phyloP scores from a whole-genome alignment of 30 jellyfish, hydroid and myxozoan genomes.

The Catostylus mosaicus region DNA sequence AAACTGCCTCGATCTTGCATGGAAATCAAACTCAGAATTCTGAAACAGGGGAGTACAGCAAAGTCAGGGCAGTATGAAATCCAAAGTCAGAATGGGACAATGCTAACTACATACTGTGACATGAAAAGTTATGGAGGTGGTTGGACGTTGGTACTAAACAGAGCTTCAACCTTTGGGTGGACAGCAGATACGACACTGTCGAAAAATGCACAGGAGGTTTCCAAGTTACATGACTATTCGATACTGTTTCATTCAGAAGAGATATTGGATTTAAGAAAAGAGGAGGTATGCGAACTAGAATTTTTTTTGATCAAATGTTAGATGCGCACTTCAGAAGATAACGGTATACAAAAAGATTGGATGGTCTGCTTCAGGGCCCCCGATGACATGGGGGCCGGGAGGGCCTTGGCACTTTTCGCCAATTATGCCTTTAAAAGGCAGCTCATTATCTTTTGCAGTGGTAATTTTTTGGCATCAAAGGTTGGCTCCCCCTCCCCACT shows the following conservation, averaged over 20 bases:
- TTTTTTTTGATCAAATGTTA: no score
- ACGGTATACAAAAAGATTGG: no score
- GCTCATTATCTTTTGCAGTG: no score
- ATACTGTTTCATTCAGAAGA: constrained; percentile 42
- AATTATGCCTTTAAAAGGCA: no score
- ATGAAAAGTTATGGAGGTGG: constrained; percentile 87
- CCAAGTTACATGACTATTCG: constrained; percentile 59
- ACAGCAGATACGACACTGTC: constrained; percentile 39
- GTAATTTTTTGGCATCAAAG: no score
- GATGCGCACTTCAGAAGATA: no score
- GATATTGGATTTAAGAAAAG: constrained; percentile 16
- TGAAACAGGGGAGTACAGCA: constrained; percentile 6
- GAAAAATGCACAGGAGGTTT: constrained; percentile 45
- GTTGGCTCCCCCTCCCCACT: no score
- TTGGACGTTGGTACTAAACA: constrained; percentile 72
- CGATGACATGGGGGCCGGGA: no score
- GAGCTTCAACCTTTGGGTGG: constrained; percentile 64
- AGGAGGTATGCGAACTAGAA: no score
- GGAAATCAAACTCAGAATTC: constrained; percentile 37
- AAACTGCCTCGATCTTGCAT: constrained; percentile 62
- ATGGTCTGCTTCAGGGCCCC: no score
- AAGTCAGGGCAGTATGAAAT: constrained; percentile 55
- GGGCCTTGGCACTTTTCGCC: no score
- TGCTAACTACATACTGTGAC: constrained; percentile 54
- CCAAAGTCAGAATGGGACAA: constrained; percentile 27